Conservation (phyloP, 2,888 invertebrate species). For the Dinocampus coccinellae region DNA sequence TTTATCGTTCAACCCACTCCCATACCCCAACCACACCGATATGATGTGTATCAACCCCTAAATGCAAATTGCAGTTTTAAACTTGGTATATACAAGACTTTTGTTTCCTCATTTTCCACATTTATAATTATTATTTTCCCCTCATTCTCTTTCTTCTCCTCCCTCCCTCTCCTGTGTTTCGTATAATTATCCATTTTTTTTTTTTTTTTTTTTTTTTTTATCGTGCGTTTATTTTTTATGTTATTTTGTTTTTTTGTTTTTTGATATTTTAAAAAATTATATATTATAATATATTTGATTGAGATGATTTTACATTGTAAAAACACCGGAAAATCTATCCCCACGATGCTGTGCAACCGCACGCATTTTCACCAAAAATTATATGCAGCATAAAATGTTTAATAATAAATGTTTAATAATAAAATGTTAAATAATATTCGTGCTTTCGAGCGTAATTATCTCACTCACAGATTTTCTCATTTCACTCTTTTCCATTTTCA, state of each 20-base stretch:
- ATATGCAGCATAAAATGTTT: constrained; percentile 59
- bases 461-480: constrained; percentile 65
- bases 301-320: constrained; percentile 54
- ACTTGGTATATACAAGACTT: constrained; percentile 15
- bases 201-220: constrained; percentile 13
- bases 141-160: background rate
- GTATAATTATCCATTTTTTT: constrained; percentile 6
- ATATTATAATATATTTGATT: constrained; percentile 67
- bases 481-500: constrained; percentile 10
- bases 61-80: constrained; percentile 32
- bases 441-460: constrained; percentile 67
- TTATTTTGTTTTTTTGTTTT: constrained; percentile 18
- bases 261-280: constrained; percentile 18
- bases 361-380: constrained; percentile 35
- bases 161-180: constrained; percentile 20
- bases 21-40: no score
- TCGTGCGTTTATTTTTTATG: no score
- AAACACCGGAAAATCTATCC: constrained; percentile 52
- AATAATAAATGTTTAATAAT: no score
- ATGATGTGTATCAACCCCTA: constrained; percentile 33
- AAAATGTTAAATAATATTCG: constrained; percentile 67
- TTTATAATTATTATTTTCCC: no score
- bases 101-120: constrained; percentile 4
- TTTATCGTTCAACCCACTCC: no score
- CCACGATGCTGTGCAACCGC: constrained; percentile 34